These are phyloP conservation scores for Phaethornis superciliosus DNA, from an alignment of 2,113 vertebrate genomes.

Conservation along the genomic window DNA sequence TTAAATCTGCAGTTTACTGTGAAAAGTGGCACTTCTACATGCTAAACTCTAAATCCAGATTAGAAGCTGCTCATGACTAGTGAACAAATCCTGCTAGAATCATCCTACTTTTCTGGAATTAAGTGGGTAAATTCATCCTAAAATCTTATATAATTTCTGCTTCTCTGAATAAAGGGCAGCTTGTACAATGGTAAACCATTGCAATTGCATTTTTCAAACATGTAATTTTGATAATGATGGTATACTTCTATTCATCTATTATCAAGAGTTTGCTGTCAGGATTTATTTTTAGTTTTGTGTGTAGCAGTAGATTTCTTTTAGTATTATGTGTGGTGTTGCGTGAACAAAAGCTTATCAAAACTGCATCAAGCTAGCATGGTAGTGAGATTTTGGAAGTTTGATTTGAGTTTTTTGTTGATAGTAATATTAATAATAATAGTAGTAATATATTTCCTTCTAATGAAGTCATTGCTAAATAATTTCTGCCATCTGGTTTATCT, in stretches of 20 bases:
- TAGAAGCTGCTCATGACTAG: constrained; percentile 28
- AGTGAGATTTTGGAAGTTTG: neutral
- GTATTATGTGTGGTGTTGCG: neutral
- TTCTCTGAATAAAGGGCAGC: neutral
- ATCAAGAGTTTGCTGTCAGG: neutral
- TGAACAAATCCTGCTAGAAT: constrained; percentile 19
- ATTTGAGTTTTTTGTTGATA: neutral
- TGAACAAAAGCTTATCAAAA: neutral
- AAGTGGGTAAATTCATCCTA: neutral
- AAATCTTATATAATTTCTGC: neutral
- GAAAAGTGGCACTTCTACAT: constrained; percentile 12
- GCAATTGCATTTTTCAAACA: neutral
- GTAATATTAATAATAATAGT: no score
- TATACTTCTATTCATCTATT: neutral
- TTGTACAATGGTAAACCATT: neutral
- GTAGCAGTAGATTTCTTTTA: neutral
- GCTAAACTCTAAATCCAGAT: constrained; percentile 61
- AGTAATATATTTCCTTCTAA: neutral
- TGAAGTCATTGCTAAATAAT: neutral
- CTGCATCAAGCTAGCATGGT: neutral
- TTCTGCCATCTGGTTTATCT: neutral
- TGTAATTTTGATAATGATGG: neutral
- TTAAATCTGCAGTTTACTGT: constrained; percentile 48
- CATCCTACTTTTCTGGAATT: neutral
- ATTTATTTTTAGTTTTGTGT: neutral